Conservation (phyloP, 2,113 vertebrate genomes). For the Coptodon rendalli region DNA sequence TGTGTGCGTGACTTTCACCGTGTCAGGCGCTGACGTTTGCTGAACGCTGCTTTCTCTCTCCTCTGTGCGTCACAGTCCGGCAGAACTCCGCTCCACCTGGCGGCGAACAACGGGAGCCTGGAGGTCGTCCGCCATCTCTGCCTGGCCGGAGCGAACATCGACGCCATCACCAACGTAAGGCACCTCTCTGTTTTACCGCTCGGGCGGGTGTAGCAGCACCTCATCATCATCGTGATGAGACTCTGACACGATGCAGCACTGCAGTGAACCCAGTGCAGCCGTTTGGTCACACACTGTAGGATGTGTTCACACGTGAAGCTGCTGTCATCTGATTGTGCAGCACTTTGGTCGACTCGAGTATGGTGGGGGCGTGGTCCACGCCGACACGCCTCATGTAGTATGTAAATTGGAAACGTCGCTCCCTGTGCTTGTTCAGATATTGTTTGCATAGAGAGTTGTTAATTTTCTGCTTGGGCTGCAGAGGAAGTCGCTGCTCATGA, state of each 20-base stretch:
- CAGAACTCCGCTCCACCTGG: conserved; percentile 88
- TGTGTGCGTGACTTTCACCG: not conserved
- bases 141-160: conserved; percentile 84
- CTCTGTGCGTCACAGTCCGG: conserved; percentile 74
- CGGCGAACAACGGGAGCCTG: conserved; percentile 87
- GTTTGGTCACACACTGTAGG: not conserved
- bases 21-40: not conserved
- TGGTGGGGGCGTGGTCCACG: not conserved
- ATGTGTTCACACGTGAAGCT: not conserved
- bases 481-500: not conserved
- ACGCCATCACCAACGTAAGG: conserved; percentile 86
- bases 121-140: conserved; percentile 93
- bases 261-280: not conserved
- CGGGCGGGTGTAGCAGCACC: not conserved
- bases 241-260: not conserved
- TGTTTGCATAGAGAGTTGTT: not conserved
- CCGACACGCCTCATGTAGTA: not conserved
- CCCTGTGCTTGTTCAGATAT: not conserved
- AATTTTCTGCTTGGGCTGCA: not conserved
- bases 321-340: not conserved
- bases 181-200: not conserved
- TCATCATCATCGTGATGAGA: not conserved
- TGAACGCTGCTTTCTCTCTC: not conserved
- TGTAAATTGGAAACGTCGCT: not conserved
- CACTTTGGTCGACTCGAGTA: not conserved